Evolutionary conservation across 2,797 vertebrate genomes (phyloP), one percentile per base, ranked within the genome.

Genomic region (Adelosebastes latens): DNA sequence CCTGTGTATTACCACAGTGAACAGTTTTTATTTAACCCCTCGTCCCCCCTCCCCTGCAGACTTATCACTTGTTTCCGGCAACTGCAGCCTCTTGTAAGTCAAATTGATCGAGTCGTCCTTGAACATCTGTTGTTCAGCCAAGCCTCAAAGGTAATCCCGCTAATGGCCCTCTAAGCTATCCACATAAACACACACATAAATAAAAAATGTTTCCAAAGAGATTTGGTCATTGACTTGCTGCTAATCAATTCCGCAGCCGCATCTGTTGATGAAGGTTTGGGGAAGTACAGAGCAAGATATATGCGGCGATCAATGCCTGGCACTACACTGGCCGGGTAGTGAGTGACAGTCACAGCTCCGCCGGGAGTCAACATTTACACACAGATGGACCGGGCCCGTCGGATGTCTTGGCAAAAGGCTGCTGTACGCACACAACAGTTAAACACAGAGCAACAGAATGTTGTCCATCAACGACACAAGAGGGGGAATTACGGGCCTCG

Each of bases 81-180:
- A 92, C 90, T 92, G 87, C 91, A 90, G 91, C 88, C 89, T 91
- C 92, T 87, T 90, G 94, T 94, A 94, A 94, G 95, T 95, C 94
- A 95, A 95, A 95, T 94, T 95, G 94, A 96, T 96, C 94, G 94
- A 95, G 94, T 93, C 80, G 93, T 96, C 95, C 94, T 95, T 95
- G 94, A 95, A 95, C 95, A 96, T 96, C 95, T 96, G 95, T 96
- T 95, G 93, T 95, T 95, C 90, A 91, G 92, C 94, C 93, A 92
- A 94, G 93, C 93, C 95, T 96, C 95, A 94, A 90, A 95, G 94
- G 95, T 96, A 96, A 96, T 96, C 95, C 93, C 83, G 75, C 95
- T 96, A 96, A 96, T 96, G 96, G 95, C 95, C 94, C 93, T 93
- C 94, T 95, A 96, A 96, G 92, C 93, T 96, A 95, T 95, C 92